Evolutionary conservation across 2,113 vertebrate genomes (phyloP).

Genomic region (Alexandromys fortis): DNA sequence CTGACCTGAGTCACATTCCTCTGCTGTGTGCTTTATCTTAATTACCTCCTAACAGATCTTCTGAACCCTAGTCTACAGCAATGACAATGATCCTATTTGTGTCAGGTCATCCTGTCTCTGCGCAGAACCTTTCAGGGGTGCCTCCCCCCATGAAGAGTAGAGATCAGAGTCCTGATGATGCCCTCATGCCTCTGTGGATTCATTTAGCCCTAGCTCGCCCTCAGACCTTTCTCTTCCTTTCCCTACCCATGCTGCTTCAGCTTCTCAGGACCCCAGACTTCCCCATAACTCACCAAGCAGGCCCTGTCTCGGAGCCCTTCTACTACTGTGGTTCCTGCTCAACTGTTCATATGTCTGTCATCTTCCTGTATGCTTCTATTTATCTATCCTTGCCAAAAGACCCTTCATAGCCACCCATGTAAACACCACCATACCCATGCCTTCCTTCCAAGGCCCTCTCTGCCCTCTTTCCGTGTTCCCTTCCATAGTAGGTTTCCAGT

Average conservation of each 20-base stretch:
- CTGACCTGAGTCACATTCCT: background rate
- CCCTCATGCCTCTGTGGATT: background rate
- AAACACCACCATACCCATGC: background rate
- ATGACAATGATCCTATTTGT: background rate
- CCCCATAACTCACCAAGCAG: background rate
- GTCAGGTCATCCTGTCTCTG: background rate
- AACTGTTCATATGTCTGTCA: background rate
- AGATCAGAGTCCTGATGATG: background rate
- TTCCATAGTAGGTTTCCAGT: background rate
- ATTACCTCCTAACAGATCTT: background rate
- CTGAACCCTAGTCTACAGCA: background rate
- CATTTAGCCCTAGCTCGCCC: background rate
- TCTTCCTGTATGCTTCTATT: background rate
- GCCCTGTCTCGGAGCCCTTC: background rate
- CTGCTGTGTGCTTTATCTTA: background rate
- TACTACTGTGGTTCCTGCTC: too few species aligned
- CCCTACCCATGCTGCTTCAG: background rate
- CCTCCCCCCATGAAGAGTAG: background rate
- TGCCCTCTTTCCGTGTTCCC: background rate
- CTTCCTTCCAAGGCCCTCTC: background rate
- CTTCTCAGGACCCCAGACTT: background rate
- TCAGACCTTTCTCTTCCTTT: background rate
- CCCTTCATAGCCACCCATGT: background rate
- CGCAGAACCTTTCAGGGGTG: background rate
- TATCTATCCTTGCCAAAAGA: too few species aligned